phyloP scores from a whole-genome alignment of 2,888 invertebrate genomes.

The Thysanoteuthis rhombus region DNA sequence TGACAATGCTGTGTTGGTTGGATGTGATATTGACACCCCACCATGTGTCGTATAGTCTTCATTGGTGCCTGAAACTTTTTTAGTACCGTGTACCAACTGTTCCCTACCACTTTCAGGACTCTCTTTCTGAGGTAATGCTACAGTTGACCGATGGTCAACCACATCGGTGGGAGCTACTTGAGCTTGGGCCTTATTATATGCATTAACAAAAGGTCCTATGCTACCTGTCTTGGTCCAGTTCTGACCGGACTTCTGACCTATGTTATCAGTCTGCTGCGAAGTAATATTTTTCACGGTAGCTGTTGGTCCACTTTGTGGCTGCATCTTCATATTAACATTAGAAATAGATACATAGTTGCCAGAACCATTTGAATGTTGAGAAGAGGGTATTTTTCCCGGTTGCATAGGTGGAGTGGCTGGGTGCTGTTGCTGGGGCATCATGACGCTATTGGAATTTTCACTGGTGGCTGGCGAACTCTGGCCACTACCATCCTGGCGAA shows the following conservation, averaged over 20 bases:
- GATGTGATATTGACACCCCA: neutral
- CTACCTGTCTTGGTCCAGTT: neutral
- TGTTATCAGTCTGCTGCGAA: neutral
- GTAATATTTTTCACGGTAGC: neutral
- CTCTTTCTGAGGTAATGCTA: neutral
- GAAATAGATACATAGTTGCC: neutral
- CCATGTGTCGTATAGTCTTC: neutral
- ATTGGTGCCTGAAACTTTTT: neutral
- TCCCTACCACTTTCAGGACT: neutral
- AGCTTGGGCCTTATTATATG: neutral
- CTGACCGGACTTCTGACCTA: neutral
- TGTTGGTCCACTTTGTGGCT: neutral
- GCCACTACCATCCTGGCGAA: conserved; percentile 61
- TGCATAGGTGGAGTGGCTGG: neutral
- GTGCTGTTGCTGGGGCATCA: neutral
- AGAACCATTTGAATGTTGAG: neutral
- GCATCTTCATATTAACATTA: neutral
- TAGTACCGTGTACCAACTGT: neutral
- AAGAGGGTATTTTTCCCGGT: neutral
- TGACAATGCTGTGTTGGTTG: neutral
- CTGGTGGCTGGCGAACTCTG: conserved; percentile 63
- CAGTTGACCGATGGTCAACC: neutral
- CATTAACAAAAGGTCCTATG: neutral
- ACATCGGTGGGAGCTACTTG: neutral
- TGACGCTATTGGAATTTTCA: conserved; percentile 46